Evolutionary conservation across 2,888 invertebrate genomes (phyloP), one percentile per base, ranked within the genome.

Genomic region (Poecilobothrus nobilitatus): DNA sequence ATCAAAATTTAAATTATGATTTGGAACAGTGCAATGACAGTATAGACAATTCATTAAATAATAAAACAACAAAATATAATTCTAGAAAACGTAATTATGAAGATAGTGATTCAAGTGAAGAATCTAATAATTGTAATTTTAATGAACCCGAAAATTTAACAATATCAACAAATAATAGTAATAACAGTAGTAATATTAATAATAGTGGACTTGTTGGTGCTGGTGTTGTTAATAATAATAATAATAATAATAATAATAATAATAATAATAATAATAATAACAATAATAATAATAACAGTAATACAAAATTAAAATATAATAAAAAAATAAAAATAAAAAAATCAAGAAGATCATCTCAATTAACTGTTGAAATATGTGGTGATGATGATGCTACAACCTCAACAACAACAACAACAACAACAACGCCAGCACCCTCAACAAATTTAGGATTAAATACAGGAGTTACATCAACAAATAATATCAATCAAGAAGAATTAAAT

Each of bases 1-100:
- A 71, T 34, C 18, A 53, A 53, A 53, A 53, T 53, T 18, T 53
- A 37, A 37, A 37, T 7, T 37, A 37, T 53, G 53, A 53, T 53
- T 53, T 18, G 15, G 53, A 53, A 53, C 53, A 53, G 53, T 53
- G 53, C 53, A 53, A 53, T 53, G 53, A 53, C 53, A 53, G 53
- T 53, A n/a, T 53, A 53, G 53, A 53, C 53, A 53, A n/a, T 53
- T 53, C 53, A 53, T 12, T 18, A 53, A 53, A 53, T 53, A 53
- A 53, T 53, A 53, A 18, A 27, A 76, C 71, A 69, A 70, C 71
- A 63, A 67, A 71, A 68, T 70, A 72, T 69, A 72, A 76, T 22
- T 68, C 79, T 9, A 77, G 80, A 33, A 80, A 80, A 74, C 76
- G 82, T 20, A 78, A 77, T 70, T 82, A 77, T 69, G 81, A 82